Evolutionary conservation across 2,797 vertebrate genomes (phyloP), one percentile per base, ranked within the genome.

Genomic region (Tokudaia muenninki): DNA sequence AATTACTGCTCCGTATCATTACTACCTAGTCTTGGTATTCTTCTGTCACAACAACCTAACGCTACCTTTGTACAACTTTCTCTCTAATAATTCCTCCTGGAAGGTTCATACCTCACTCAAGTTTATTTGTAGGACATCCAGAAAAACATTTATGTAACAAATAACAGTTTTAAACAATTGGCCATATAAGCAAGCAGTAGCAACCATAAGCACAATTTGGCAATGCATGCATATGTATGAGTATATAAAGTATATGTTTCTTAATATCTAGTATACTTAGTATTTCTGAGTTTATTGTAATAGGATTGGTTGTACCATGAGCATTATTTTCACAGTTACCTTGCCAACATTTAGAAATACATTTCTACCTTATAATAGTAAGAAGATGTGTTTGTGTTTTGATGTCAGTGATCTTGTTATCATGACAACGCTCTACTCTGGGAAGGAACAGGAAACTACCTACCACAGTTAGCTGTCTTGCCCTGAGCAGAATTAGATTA

Each of bases 401-500:
- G 47, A n/a, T 57, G 50, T 80, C 91, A 93, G 59, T 94, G 80
- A 97, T 94, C 83, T 94, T 95, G 97, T 97, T 95, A 92, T 98
- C 95, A 98, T 97, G 86, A 97, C 95, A 98, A 98, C 96, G 91
- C 92, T 97, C 72, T 94, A 97, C 88, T 95, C 92, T 95, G 79
- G 91, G 92, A 91, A 90, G 57, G 75, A 97, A 80, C 2, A 87
- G 91, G 77, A 97, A 97, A 92, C 94, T 92, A 98, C 72, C 96
- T 59, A 92, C 19, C 75, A 94, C 50, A 83, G 93, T 90, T 96
- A 96, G 91, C 72, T 96, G 92, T 97, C 98, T 97, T 97, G 95
- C 94, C 96, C 96, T 8, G 14, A 97, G 95, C 92, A 98, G 96
- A 98, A 98, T 98, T 94, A 98, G 94, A 97, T 98, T 94, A 98